Evolutionary conservation across 2,888 invertebrate species (phyloP).

Genomic region (Drosophila dives): DNA sequence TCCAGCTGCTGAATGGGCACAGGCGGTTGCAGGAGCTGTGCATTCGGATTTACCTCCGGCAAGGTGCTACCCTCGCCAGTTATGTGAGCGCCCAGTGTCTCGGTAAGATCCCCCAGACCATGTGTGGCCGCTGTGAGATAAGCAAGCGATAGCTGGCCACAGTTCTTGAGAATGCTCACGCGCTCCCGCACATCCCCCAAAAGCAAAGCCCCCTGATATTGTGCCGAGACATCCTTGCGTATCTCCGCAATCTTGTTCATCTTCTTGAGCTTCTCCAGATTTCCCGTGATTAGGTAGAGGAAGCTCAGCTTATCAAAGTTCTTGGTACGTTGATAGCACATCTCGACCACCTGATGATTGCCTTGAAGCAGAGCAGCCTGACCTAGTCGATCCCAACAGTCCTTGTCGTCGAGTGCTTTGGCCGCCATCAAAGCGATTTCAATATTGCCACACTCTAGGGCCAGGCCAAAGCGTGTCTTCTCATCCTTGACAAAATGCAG

Average conservation of each 20-base stretch:
- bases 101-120: conserved; percentile 92
- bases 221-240: conserved; percentile 97
- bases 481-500: conserved; percentile 99
- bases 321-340: conserved; percentile 99
- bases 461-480: conserved; percentile 97
- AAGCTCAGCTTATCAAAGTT: conserved; percentile 99
- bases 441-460: conserved; percentile 99
- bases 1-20: conserved; percentile 96
- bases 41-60: conserved; percentile 91
- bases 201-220: conserved; percentile 97
- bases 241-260: conserved; percentile 99
- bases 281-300: conserved; percentile 98
- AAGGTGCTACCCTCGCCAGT: conserved; percentile 88
- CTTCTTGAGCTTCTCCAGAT: conserved; percentile 97
- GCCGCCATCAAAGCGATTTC: conserved; percentile 99
- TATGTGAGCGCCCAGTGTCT: conserved; percentile 88
- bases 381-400: conserved; percentile 98
- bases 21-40: conserved; percentile 93
- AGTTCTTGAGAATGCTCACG: conserved; percentile 91
- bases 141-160: conserved; percentile 92
- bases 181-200: conserved; percentile 96
- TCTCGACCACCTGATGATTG: conserved; percentile 98
- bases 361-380: conserved; percentile 97
- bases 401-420: conserved; percentile 95
- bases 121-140: conserved; percentile 98